Conservation (phyloP, 2,113 vertebrate genomes). For the Centropus bengalensis region DNA sequence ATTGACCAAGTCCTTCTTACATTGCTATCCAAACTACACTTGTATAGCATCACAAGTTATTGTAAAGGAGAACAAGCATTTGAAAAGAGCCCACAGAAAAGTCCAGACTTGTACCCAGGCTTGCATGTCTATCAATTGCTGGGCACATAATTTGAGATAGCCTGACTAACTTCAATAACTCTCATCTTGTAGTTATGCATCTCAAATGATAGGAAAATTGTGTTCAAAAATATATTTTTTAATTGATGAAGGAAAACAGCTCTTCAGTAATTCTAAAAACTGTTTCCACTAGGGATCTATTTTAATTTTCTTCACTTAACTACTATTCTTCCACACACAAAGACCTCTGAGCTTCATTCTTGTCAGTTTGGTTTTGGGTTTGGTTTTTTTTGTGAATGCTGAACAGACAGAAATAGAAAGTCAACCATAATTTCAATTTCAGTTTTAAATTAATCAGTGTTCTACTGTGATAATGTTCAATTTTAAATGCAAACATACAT, state of each 20-base stretch:
- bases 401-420: not conserved
- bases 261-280: not conserved
- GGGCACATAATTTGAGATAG: not conserved
- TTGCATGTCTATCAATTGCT: fast-evolving
- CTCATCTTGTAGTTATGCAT: fast-evolving
- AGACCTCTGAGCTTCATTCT: not conserved
- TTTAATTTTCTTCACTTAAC: not conserved
- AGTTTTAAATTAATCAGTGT: not conserved
- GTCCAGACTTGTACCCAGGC: not conserved
- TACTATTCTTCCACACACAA: not conserved
- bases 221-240: not conserved
- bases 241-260: not conserved
- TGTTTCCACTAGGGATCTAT: not conserved
- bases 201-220: not conserved
- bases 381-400: not conserved
- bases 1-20: not conserved
- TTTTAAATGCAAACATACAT: not conserved
- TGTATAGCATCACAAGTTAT: not conserved
- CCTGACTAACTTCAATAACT: not conserved
- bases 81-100: not conserved
- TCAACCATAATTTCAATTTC: not conserved
- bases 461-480: not conserved
- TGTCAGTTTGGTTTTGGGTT: no score
- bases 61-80: not conserved
- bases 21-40: not conserved